phyloP scores from a whole-genome alignment of 1,140 invertebrate genomes.

The Lepidurus packardi region DNA sequence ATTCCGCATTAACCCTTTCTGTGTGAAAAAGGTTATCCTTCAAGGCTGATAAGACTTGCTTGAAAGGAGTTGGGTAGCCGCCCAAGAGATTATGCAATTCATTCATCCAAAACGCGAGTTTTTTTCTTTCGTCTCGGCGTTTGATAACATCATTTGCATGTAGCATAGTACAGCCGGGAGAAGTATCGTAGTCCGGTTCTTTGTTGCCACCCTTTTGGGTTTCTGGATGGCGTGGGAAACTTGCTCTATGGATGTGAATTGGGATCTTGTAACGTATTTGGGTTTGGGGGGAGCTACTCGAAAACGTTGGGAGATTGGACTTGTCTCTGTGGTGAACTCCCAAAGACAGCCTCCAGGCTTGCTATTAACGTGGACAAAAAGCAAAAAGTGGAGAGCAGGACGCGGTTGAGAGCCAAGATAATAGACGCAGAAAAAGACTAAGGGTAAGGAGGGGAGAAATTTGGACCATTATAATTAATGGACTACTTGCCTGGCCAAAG shows the following conservation, averaged over 20 bases:
- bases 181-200: conserved; percentile 13
- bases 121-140: neutral
- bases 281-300: conserved; percentile 1
- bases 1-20: neutral
- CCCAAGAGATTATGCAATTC: conserved; percentile 15
- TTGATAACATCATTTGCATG: conserved; percentile 19
- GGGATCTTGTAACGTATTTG: conserved; percentile 14
- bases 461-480: conserved; percentile 10
- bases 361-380: conserved; percentile 19
- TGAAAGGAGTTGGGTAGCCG: neutral
- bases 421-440: conserved; percentile 4
- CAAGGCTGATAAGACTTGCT: conserved; percentile 1
- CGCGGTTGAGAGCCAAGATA: neutral
- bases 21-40: conserved; percentile 5
- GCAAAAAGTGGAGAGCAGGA: neutral
- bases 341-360: neutral
- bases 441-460: neutral
- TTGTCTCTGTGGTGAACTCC: conserved; percentile 12
- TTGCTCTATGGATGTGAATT: neutral
- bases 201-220: conserved; percentile 2
- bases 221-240: conserved; percentile 1
- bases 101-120: neutral
- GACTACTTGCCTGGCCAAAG: neutral
- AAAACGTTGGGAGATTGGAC: neutral
- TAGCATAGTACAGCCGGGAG: neutral